Evolutionary conservation across 2,888 invertebrate species (phyloP), one percentile per base, ranked within the genome.

Genomic region (Acrobasis suavella): DNA sequence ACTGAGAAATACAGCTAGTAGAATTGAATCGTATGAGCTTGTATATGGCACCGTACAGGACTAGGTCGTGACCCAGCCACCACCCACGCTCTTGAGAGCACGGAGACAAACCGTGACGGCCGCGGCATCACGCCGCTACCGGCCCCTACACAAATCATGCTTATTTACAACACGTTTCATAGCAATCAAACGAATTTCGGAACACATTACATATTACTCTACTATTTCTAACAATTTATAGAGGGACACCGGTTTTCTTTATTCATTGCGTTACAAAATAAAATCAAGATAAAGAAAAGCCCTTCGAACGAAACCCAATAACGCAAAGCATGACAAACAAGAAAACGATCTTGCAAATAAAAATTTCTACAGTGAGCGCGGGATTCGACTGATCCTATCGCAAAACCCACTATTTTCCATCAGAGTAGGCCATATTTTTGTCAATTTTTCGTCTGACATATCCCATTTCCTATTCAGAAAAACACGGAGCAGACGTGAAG

Each of bases 361-460:
- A 81, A 83, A 80, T 81, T 78, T 78, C 81, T 75, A 79, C 76
- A 76, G 72, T 76, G 72, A 74, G 72, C 71, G 74, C 82, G 79
- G 80, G 72, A 77, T 80, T 81, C 80, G 81, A 81, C 78, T 80
- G 91, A 91, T 91, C 77, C 78, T 89, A 91, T 91, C 91, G 77
- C 81, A 85, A 86, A 86, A 82, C 81, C 89, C 86, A 89, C 89
- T 88, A 89, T 89, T 90, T 87, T 86, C 87, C 86, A 87, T 88
- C 85, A 77, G 79, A 76, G 81, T 73, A 74, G 81, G 85, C 86
- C 87, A 89, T 91, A 90, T 91, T 89, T 92, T 91, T 91, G 88
- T 91, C 90, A 90, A 90, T 92, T 91, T 91, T 88, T 89, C 89
- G 85, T 90, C 86, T 89, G 92, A 91, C 91, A 87, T 87, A 89